A percentile compares a stretch with the other conserved stretches of the same genome.
These are phyloP conservation scores for Drosophila gunungcola DNA, from an alignment of 1,140 invertebrate genomes.

Conservation along the genomic window DNA sequence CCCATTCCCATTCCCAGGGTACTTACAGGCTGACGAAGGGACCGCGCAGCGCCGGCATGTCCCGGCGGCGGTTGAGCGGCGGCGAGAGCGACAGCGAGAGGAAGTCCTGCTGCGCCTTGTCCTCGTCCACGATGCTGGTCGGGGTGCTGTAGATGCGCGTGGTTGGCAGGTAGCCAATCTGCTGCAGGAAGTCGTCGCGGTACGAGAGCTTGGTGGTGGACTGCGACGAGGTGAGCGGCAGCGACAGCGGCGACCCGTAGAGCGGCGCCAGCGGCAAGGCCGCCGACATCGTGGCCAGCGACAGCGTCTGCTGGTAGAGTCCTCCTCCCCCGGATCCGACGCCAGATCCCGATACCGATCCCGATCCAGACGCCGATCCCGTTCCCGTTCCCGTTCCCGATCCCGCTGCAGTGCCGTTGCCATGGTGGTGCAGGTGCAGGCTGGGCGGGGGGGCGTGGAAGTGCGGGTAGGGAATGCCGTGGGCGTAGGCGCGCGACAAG, in stretches of 20 bases:
- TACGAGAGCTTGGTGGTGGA: constrained; percentile 82
- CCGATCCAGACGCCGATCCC: constrained; percentile 14
- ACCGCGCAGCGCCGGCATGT: constrained; percentile 85
- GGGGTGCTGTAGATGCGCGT: constrained; percentile 83
- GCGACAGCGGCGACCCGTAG: constrained; percentile 53
- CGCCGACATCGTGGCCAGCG: constrained; percentile 51
- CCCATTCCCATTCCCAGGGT: constrained; percentile 2
- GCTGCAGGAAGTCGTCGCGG: constrained; percentile 81
- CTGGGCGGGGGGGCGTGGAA: constrained; percentile 59
- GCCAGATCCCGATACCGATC: constrained; percentile 15
- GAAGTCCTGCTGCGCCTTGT: constrained; percentile 83
- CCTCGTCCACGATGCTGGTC: constrained; percentile 81
- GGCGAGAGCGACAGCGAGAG: constrained; percentile 85
- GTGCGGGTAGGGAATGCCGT: constrained; percentile 70
- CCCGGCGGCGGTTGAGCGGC: constrained; percentile 84
- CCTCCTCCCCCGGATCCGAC: constrained; percentile 3
- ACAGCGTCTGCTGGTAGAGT: constrained; percentile 58
- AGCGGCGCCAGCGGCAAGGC: constrained; percentile 40
- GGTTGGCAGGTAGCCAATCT: constrained; percentile 84
- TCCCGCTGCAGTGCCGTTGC: constrained; percentile 18
- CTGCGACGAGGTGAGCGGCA: constrained; percentile 75
- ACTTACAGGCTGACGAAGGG: constrained; percentile 85
- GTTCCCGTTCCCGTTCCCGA: constrained; percentile 13
- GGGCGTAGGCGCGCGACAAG: constrained; percentile 37
- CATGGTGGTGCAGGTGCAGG: constrained; percentile 68